phyloP scores from a whole-genome alignment of 2,797 vertebrate genomes.

The Acrocephalus scirpaceus region DNA sequence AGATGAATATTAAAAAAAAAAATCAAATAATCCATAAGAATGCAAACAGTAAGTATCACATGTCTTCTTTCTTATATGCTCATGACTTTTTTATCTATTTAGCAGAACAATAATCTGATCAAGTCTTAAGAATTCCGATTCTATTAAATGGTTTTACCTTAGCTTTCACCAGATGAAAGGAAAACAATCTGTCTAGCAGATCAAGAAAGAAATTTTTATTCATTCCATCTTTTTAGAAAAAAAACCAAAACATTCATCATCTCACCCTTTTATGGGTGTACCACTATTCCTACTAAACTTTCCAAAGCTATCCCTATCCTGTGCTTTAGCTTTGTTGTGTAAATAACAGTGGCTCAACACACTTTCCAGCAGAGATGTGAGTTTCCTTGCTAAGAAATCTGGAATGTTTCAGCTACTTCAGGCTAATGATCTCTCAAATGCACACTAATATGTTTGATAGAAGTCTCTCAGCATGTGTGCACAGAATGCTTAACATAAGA shows the following conservation, averaged over 20 bases:
- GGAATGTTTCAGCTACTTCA: conserved; percentile 76
- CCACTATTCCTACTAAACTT: background rate
- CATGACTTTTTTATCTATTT: background rate
- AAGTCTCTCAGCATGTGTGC: conserved; percentile 77
- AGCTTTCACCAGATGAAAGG: background rate
- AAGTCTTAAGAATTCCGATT: background rate
- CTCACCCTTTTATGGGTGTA: background rate
- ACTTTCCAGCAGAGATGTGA: conserved; percentile 48
- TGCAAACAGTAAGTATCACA: background rate
- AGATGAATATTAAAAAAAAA: background rate
- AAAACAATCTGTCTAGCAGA: background rate
- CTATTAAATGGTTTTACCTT: background rate
- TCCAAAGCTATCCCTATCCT: background rate
- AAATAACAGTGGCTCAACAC: conserved; percentile 6
- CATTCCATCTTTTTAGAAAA: background rate
- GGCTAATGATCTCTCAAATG: conserved; percentile 83
- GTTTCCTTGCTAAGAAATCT: conserved; percentile 52
- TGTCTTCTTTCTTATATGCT: background rate
- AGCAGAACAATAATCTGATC: background rate
- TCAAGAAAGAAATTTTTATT: background rate
- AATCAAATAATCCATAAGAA: background rate
- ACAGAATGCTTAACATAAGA: conserved; percentile 85
- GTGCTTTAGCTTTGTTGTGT: conserved; percentile 29
- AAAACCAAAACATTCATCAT: background rate
- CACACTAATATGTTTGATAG: conserved; percentile 79